phyloP scores from a whole-genome alignment of 2,888 invertebrate species.

The Gibbula magus region DNA sequence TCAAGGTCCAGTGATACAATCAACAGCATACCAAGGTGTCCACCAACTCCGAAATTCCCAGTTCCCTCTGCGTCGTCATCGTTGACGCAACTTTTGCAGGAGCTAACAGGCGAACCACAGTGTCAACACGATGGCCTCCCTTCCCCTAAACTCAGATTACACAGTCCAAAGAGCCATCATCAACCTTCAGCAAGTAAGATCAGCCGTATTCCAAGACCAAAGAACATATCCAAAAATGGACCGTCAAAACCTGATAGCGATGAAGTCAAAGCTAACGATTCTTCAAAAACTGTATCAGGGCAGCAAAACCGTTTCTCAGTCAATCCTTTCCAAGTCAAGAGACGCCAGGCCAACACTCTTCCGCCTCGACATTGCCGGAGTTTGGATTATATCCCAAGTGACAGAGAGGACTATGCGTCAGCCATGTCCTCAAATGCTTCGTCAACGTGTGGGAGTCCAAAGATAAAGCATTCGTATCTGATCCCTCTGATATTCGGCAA shows the following conservation, averaged over 20 bases:
- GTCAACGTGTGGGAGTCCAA: conserved; percentile 66
- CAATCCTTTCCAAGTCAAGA: conserved; percentile 68
- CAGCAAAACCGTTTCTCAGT: conserved; percentile 30
- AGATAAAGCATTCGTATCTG: conserved; percentile 58
- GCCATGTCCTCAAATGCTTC: conserved; percentile 52
- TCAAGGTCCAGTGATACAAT: conserved; percentile 68
- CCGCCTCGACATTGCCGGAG: conserved; percentile 71
- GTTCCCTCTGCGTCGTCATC: conserved; percentile 59
- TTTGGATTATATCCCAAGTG: conserved; percentile 73
- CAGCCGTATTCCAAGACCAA: conserved; percentile 2
- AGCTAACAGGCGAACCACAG: conserved; percentile 45
- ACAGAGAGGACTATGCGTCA: conserved; percentile 65
- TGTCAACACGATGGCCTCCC: conserved; percentile 16
- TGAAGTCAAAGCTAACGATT: background rate
- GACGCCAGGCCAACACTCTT: conserved; percentile 59
- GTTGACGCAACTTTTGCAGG: conserved; percentile 62
- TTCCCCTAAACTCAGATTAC: background rate
- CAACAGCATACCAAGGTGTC: conserved; percentile 60
- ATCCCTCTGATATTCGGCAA: conserved; percentile 60
- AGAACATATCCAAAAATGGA: background rate
- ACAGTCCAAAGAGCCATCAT: background rate
- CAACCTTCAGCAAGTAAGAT: background rate
- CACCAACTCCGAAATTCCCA: conserved; percentile 67
- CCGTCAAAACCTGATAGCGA: background rate
- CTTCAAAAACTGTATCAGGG: conserved; percentile 2